phyloP scores from a whole-genome alignment of 2,888 invertebrate species.

The Galerucella calmariensis region DNA sequence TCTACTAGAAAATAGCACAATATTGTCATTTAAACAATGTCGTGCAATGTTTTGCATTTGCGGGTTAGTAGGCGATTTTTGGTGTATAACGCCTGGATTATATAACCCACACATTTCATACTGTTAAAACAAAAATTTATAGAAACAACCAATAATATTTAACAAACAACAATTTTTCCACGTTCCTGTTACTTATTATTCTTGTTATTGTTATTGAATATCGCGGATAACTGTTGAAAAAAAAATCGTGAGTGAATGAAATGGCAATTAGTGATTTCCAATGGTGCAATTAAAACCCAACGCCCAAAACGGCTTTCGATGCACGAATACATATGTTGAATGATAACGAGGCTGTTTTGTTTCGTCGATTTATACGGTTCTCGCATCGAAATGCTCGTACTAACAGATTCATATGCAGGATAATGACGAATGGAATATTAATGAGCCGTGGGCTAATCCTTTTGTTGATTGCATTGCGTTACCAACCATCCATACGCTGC shows the following conservation, averaged over 20 bases:
- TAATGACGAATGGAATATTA: constrained; percentile 23
- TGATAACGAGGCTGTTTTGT: constrained; percentile 22
- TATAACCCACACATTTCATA: too few species aligned
- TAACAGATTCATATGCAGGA: constrained; percentile 15
- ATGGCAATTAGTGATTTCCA: constrained; percentile 1
- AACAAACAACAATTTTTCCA: not conserved
- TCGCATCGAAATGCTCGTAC: constrained; percentile 17
- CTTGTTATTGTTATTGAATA: not conserved
- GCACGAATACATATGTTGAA: not conserved
- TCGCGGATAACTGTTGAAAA: not conserved
- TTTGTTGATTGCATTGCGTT: constrained; percentile 8
- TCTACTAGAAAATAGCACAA: too few species aligned
- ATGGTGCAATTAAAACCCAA: constrained; percentile 23
- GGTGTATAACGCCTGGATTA: too few species aligned
- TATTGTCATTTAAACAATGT: too few species aligned
- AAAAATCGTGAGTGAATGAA: constrained; percentile 17
- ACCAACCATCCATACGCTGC: constrained; percentile 1
- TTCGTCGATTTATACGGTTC: not conserved
- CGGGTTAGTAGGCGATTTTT: too few species aligned
- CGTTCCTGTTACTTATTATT: not conserved
- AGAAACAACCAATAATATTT: not conserved
- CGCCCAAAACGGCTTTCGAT: constrained; percentile 12
- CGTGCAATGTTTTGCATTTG: too few species aligned
- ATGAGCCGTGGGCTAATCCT: constrained; percentile 9
- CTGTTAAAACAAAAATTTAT: not conserved